Evolutionary conservation across 2,113 vertebrate genomes (phyloP), one percentile per base, ranked within the genome.

Genomic region (Toxotes chatareus): DNA sequence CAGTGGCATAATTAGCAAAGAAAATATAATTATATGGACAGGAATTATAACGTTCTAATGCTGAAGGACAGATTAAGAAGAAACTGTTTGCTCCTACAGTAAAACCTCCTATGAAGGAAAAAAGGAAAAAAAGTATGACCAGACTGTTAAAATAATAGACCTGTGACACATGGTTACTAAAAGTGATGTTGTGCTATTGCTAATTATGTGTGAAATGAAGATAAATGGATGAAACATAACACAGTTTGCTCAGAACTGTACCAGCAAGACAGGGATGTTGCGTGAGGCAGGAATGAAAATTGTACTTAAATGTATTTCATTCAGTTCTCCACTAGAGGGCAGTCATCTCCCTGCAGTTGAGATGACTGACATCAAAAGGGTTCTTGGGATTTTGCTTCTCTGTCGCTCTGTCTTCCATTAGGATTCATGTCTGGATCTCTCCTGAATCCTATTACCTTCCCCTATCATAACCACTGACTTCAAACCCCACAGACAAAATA

Each of bases 281-380:
- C 27, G 27, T 27, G 27, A 27, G 27, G 27, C n/a, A 36, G n/a
- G 27, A 12, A 44, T 31, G 47, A 38, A 1, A 36, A 6, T 9
- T 34, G 23, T 0, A 3, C 36, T 57, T 6, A 2, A 32, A 32
- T 3, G 62, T 34, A 80, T 42, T 69, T 49, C 7, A 13, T 1
- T 5, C 0, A 11, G 14, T 1, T 62, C 1, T 53, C 87, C 92
- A 86, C 76, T 64, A 89, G 90, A 85, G 76, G 76, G 89, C 86
- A 92, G 89, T 10, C 69, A 70, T n/a, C 73, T 42, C 62, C 80
- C 23, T 79, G 3, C 21, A 2, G 51, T 82, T 10, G 56, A 68
- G 47, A 47, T 47, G 13, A 70, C 56, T 72, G n/a, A 38, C 27
- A 1, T 55, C 5, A 8, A 5, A 49, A 27, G 7, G 21, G 17